Evolutionary conservation across 2,888 invertebrate species (phyloP).

Genomic region (Caenorhabditis imperialis): DNA sequence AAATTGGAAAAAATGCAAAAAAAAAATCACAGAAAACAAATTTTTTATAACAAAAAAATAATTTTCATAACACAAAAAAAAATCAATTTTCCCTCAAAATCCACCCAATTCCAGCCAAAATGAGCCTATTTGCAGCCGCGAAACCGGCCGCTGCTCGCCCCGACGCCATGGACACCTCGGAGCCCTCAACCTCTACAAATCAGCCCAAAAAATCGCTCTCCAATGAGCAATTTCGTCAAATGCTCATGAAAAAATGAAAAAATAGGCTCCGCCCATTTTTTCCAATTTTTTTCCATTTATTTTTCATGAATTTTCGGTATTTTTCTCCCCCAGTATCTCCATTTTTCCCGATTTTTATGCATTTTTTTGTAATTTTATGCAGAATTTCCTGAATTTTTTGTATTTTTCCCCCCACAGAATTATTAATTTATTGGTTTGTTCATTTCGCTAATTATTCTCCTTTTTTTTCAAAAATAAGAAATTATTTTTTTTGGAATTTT

Average conservation of each 20-base stretch:
- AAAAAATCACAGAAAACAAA: too few species aligned
- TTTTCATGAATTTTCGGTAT: not conserved
- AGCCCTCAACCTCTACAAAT: not conserved
- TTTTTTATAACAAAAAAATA: too few species aligned
- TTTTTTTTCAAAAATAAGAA: too few species aligned
- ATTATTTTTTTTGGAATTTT: not conserved
- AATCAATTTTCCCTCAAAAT: too few species aligned
- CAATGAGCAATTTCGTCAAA: conserved; percentile 39
- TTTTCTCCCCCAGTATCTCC: not conserved
- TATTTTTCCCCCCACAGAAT: too few species aligned
- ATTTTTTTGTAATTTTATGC: too few species aligned
- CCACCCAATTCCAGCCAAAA: too few species aligned
- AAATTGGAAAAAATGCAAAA: too few species aligned
- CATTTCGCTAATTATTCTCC: not conserved
- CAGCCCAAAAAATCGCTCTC: conserved; percentile 13
- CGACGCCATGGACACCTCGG: conserved; percentile 37
- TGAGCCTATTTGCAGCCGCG: too few species aligned
- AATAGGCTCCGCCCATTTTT: conserved; percentile 2
- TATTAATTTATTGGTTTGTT: not conserved
- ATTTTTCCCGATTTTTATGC: too few species aligned
- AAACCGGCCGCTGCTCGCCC: conserved; percentile 27
- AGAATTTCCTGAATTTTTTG: too few species aligned
- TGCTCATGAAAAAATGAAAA: conserved; percentile 35
- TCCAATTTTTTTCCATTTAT: not conserved
- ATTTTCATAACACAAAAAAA: too few species aligned